A percentile compares a stretch with the other conserved stretches of the same genome.
phyloP scores from a whole-genome alignment of 2,797 vertebrate species.

The Mus spretus region DNA sequence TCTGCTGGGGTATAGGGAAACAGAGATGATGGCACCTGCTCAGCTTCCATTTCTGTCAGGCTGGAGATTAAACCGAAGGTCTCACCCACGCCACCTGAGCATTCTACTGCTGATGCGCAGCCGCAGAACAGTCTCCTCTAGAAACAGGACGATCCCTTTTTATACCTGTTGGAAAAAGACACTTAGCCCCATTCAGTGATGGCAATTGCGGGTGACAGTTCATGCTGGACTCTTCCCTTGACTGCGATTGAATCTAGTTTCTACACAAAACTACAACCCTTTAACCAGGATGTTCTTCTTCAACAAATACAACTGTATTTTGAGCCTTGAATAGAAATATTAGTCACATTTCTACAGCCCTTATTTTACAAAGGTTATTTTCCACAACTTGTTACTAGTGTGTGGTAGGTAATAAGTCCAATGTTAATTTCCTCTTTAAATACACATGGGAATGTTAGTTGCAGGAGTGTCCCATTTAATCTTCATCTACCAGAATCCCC shows the following conservation, averaged over 20 bases:
- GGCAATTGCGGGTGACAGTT: not conserved
- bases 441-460: not conserved
- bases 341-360: not conserved
- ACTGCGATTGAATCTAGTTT: not conserved
- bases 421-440: slow-evolving; percentile 51
- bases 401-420: not conserved
- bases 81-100: not conserved
- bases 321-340: not conserved
- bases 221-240: not conserved
- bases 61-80: not conserved
- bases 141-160: not conserved
- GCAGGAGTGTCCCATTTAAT: not conserved
- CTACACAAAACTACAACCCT: not conserved
- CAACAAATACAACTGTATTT: not conserved
- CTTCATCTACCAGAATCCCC: slow-evolving; percentile 33
- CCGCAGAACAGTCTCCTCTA: not conserved
- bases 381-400: not conserved
- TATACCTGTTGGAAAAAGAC: not conserved
- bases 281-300: not conserved
- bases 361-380: slow-evolving; percentile 4
- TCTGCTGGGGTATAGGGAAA: not conserved
- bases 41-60: not conserved
- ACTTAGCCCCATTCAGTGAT: not conserved
- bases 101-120: no score
- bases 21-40: not conserved